Evolutionary conservation across 1,140 invertebrate species (phyloP), one percentile per base, ranked within the genome.

Genomic region (Steinernema khuongi): DNA sequence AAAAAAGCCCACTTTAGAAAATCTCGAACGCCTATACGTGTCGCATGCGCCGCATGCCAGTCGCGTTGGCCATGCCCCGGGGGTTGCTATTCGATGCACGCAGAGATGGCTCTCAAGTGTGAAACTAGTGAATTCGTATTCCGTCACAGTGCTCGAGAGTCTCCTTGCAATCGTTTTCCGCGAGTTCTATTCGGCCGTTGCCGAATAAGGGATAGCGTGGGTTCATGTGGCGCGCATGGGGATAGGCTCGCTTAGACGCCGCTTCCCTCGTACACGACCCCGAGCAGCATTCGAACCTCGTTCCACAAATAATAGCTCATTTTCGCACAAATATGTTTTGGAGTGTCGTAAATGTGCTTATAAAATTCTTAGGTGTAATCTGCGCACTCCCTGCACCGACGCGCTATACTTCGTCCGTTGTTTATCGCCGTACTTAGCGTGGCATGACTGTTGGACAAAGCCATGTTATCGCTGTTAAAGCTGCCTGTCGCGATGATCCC

Each of bases 261-360:
- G 7, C n/a, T 41, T 41, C 36, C 36, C 36, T 41, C n/a, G 36
- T 41, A 11, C 36, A 41, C 36, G n/a, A 41, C 36, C n/a, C n/a
- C 7, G 36, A 41, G 7, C n/a, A 41, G n/a, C 7, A 41, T n/a
- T n/a, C n/a, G n/a, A 60, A 60, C 50, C 26, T 60, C 7, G 11
- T n/a, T 4, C 4, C 4, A 60, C 50, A 60, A 14, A 60, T 60
- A 60, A 60, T 60, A 60, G 50, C 50, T 7, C 50, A 4, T 60
- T 60, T 60, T 60, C 50, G 22, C 19, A 60, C n/a, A n/a, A n/a
- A n/a, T n/a, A n/a, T n/a, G n/a, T n/a, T n/a, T n/a, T n/a, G n/a
- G n/a, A n/a, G n/a, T n/a, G n/a, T n/a, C n/a, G n/a, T 60, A 60
- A 60, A 60, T 60, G 50, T 60, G 14, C 50, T 22, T 60, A 60